These are phyloP conservation scores for Rhea pennata DNA, from an alignment of 2,113 vertebrate species.

Conservation along the genomic window DNA sequence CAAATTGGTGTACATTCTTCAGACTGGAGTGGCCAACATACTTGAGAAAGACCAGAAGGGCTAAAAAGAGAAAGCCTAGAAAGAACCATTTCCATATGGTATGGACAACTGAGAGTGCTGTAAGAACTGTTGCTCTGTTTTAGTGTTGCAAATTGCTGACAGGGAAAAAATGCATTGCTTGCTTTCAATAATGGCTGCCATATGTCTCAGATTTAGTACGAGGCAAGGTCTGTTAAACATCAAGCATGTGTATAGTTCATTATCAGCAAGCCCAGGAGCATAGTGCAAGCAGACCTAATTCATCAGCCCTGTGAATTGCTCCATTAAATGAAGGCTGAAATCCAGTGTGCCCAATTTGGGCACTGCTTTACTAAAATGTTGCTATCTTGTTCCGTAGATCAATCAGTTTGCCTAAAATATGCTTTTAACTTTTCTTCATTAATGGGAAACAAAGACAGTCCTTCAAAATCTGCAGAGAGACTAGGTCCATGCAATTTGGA, in stretches of 20 bases:
- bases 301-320: neutral
- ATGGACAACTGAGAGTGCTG: neutral
- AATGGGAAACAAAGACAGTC: neutral
- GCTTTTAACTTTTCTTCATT: neutral
- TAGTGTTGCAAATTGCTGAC: neutral
- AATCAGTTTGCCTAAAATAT: neutral
- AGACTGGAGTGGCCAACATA: neutral
- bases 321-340: neutral
- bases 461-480: neutral
- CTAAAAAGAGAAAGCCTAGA: neutral
- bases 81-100: neutral
- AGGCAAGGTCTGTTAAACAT: constrained; percentile 42
- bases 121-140: constrained; percentile 8
- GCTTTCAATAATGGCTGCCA: constrained; percentile 44
- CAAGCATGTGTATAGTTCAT: constrained; percentile 21
- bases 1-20: neutral
- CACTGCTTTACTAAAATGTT: neutral
- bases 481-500: neutral
- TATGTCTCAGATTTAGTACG: neutral
- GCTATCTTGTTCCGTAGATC: neutral
- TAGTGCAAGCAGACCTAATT: neutral
- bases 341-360: neutral
- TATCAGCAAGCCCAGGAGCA: neutral
- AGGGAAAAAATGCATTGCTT: neutral
- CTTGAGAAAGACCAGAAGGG: neutral